phyloP scores from a whole-genome alignment of 92 coral and sea anemone species.

The Hydrozoanthus gracilis region DNA sequence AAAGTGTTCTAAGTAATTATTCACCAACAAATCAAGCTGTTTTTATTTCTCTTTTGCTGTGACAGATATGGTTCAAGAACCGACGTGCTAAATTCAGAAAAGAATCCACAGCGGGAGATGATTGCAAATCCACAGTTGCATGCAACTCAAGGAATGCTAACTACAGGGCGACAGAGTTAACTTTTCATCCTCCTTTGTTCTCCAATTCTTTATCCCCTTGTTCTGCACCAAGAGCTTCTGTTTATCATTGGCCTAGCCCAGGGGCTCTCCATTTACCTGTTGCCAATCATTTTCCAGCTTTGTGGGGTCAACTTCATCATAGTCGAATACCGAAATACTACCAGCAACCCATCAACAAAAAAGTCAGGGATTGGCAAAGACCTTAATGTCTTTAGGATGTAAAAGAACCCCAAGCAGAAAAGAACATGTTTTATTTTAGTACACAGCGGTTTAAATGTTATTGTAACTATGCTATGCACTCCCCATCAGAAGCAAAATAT shows the following conservation, averaged over 20 bases:
- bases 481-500: no score
- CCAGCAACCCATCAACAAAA: not conserved
- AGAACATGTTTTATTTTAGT: no score
- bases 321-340: not conserved
- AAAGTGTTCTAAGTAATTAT: not conserved
- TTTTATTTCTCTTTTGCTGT: not conserved
- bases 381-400: no score
- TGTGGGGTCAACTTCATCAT: not conserved
- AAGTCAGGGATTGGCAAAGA: no score
- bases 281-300: not conserved
- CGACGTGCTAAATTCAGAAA: conserved; percentile 43
- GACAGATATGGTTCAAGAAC: conserved; percentile 44
- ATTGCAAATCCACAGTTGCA: not conserved
- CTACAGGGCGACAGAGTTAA: not conserved
- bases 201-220: not conserved
- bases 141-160: not conserved
- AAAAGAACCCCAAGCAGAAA: no score
- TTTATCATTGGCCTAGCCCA: conserved; percentile 9
- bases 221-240: not conserved
- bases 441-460: no score
- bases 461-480: no score
- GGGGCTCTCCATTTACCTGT: not conserved
- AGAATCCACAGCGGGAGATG: not conserved
- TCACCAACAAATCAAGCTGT: no score
- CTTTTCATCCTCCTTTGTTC: not conserved